Evolutionary conservation across 2,797 vertebrate genomes (phyloP), one percentile per base, ranked within the genome.

Genomic region (Acrossocheilus wenchowensis): DNA sequence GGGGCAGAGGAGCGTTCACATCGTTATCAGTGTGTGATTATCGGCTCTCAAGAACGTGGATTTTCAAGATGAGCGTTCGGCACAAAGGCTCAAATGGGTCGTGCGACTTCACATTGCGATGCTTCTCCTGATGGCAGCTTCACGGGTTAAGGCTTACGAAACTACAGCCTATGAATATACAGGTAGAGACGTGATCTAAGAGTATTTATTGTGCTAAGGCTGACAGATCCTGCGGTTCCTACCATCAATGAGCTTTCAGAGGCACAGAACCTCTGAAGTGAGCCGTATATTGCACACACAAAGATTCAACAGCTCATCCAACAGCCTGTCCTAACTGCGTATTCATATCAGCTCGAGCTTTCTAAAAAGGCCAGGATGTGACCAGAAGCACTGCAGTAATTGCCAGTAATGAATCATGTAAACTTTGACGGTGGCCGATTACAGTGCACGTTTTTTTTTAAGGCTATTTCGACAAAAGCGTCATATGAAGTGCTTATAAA

Each of bases 401-500:
- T 23, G 74, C 74, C 87, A 82, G 82, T 50, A 73, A 86, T 66
- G 52, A 74, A 74, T 54, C 50, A 82, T 82, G 71, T 83, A 74
- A 74, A 83, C 81, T 83, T 12, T 74, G 71, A 72, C 66, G 1
- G 54, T 54, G 43, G 19, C 62, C 73, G 50, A 79, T 86, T 87
- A 83, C 87, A 86, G 86, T 87, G 81, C 64, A 74, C 9, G 72
- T 57, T 57, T 62, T 57, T 62, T 86, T 72, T 88, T 88, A 88
- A 88, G 83, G 89, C 87, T 87, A 45, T 45, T 78, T 71, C 14
- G 85, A 83, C 85, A 72, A 80, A 87, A 81, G 83, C 87, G 62
- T 77, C 77, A 60, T 43, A 85, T 85, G 89, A 87, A 87, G 81
- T 88, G 87, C 87, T 88, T 82, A 82, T 83, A 78, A 89, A 88